These are phyloP conservation scores for Apamea monoglypha DNA, from an alignment of 2,888 invertebrate genomes.

Conservation along the genomic window DNA sequence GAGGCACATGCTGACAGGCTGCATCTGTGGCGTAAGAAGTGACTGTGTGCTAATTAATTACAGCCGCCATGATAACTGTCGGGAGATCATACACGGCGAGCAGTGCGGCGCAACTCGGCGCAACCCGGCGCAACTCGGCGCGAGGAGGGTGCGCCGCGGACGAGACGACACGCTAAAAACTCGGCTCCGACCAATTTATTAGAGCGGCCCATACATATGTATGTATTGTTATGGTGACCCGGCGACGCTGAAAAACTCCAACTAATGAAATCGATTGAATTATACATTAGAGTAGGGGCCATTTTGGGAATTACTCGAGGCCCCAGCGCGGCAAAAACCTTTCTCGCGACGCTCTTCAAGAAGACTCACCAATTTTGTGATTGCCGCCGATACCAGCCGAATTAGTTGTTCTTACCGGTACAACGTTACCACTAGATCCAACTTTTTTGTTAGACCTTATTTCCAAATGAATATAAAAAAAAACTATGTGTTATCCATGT, in stretches of 20 bases:
- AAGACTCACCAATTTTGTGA: constrained; percentile 33
- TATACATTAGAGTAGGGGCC: constrained; percentile 83
- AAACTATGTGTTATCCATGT: background rate
- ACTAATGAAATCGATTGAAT: constrained; percentile 87
- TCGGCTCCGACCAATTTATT: constrained; percentile 80
- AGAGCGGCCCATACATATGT: constrained; percentile 85
- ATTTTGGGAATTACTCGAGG: constrained; percentile 80
- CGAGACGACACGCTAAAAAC: constrained; percentile 67
- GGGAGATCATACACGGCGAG: constrained; percentile 8
- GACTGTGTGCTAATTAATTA: constrained; percentile 20
- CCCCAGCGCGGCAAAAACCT: constrained; percentile 71
- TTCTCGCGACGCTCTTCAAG: constrained; percentile 30
- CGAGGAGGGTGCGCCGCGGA: constrained; percentile 6
- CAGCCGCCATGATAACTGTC: constrained; percentile 22
- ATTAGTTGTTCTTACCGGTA: constrained; percentile 35
- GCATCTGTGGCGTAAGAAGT: background rate
- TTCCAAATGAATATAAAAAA: background rate
- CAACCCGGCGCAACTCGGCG: background rate
- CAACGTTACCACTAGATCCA: constrained; percentile 17
- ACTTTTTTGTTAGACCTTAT: background rate
- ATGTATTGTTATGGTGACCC: constrained; percentile 77
- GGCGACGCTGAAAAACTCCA: constrained; percentile 82
- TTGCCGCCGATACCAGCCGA: constrained; percentile 36
- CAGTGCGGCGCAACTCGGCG: constrained; percentile 5
- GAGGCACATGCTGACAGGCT: constrained; percentile 1